Conservation (phyloP, 2,113 vertebrate species). For the Bujurquina vittata region DNA sequence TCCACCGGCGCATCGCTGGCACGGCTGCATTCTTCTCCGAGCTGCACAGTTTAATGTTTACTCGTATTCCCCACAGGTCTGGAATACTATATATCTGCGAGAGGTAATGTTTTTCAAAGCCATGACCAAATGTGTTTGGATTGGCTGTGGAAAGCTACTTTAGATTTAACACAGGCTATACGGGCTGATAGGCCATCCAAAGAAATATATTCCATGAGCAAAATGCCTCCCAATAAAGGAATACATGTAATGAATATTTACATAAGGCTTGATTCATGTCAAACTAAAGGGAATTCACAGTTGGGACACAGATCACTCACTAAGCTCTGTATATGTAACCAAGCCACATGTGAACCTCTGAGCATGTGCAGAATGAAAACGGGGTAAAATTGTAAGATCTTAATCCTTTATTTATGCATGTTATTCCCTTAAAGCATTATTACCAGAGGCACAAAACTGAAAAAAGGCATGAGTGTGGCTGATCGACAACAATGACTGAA, state of each 20-base stretch:
- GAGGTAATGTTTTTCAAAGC: constrained; percentile 94
- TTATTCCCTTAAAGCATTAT: constrained; percentile 2
- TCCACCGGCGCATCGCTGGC: constrained; percentile 60
- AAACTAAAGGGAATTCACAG: constrained; percentile 37
- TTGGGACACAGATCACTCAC: constrained; percentile 49
- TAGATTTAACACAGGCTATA: constrained; percentile 88
- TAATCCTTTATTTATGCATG: constrained; percentile 5
- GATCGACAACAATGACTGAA: constrained; percentile 13
- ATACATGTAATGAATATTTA: constrained; percentile 68
- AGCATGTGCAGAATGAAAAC: not conserved
- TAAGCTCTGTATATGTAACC: constrained; percentile 8
- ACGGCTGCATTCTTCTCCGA: constrained; percentile 79
- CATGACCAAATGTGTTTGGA: constrained; percentile 98
- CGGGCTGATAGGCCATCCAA: constrained; percentile 83
- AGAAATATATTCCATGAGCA: constrained; percentile 62
- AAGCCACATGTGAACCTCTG: constrained; percentile 7
- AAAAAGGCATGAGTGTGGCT: not conserved
- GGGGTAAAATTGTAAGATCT: not conserved
- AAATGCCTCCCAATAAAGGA: constrained; percentile 59
- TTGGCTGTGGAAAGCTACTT: constrained; percentile 88
- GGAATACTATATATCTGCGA: constrained; percentile 92
- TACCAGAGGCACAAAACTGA: constrained; percentile 22
- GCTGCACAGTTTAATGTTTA: constrained; percentile 94
- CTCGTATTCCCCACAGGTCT: constrained; percentile 92
- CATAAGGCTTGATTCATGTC: constrained; percentile 53